A percentile compares a stretch with the other conserved stretches of the same genome.
These are phyloP conservation scores for Cryptus armator DNA, from an alignment of 2,888 invertebrate species.

Conservation along the genomic window DNA sequence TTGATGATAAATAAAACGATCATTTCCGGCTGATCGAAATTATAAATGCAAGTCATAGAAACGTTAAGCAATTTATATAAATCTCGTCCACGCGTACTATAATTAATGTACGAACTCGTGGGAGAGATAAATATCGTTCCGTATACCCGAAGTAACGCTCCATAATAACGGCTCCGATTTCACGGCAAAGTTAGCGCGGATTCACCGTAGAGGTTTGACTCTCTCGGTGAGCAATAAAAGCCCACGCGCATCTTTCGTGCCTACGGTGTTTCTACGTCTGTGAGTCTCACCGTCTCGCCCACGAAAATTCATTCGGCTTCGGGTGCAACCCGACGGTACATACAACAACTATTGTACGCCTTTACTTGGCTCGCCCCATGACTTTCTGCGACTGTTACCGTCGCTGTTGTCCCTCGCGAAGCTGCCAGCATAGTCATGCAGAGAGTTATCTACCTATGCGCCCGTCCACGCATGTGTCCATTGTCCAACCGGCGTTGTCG, in stretches of 20 bases:
- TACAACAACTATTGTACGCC: constrained; percentile 17
- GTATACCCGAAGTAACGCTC: constrained; percentile 13
- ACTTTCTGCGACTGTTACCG: constrained; percentile 4
- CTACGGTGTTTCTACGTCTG: constrained; percentile 46
- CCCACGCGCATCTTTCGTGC: constrained; percentile 64
- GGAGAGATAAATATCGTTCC: neutral
- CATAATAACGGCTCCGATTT: constrained; percentile 37
- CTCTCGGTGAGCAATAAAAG: constrained; percentile 59
- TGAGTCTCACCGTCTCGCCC: constrained; percentile 58
- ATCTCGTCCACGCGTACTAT: neutral
- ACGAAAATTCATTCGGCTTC: constrained; percentile 56
- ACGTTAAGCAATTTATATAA: no score
- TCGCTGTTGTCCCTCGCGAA: neutral
- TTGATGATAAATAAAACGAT: no score
- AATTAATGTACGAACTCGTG: neutral
- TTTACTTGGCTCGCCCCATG: constrained; percentile 27
- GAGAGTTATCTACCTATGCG: neutral
- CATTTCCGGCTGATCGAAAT: no score
- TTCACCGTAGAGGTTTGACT: constrained; percentile 57
- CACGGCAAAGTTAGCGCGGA: constrained; percentile 50
- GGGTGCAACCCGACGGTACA: constrained; percentile 23
- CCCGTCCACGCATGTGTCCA: constrained; percentile 35
- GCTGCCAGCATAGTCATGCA: constrained; percentile 10
- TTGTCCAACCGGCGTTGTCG: constrained; percentile 18
- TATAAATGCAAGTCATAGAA: no score